Evolutionary conservation across 2,113 vertebrate species (phyloP), one percentile per base, ranked within the genome.

Genomic region (Coryphaenoides rupestris): DNA sequence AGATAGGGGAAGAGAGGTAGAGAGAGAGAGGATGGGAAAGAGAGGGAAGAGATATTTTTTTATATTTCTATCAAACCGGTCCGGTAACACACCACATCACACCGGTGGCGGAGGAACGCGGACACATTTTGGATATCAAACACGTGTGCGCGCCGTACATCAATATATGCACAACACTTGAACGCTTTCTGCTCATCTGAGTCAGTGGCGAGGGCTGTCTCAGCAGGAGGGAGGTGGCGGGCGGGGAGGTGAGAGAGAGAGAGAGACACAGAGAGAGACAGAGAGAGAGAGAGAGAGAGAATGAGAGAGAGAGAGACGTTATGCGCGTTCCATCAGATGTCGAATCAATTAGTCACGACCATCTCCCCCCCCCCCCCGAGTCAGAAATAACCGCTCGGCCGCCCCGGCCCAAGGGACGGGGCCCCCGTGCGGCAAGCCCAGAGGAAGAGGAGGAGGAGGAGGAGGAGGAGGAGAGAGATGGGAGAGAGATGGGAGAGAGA

Each of bases 311-410:
- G 70, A 82, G 78, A 85, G 79, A 85, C 72, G 68, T 78, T 74
- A 83, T 76, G 69, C 70, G 69, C 78, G 73, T 84, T 87, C 85
- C 79, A 86, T 86, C 84, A 86, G 84, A 89, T 82, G 83, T 88
- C 77, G 73, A 88, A 88, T 87, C 86, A 90, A 86, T 90, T 88
- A 89, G 84, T 86, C 83, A 85, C 81, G 63, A 88, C 85, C 74
- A 75, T 81, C 83, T 84, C 81, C 79, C n/a, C n/a, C n/a, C n/a
- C n/a, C n/a, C n/a, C n/a, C 33, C 77, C 74, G 72, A 84, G 81
- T 86, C 75, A 77, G 80, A 86, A 86, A 87, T 80, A 86, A 83
- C 82, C 83, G 74, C 81, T 83, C 70, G 80, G 77, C 80, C 78
- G 54, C 55, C 40, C 3, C 16, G 71, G 85, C 86, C 82, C 55